phyloP scores from a whole-genome alignment of 2,797 vertebrate species.

The Pelodytes ibericus region DNA sequence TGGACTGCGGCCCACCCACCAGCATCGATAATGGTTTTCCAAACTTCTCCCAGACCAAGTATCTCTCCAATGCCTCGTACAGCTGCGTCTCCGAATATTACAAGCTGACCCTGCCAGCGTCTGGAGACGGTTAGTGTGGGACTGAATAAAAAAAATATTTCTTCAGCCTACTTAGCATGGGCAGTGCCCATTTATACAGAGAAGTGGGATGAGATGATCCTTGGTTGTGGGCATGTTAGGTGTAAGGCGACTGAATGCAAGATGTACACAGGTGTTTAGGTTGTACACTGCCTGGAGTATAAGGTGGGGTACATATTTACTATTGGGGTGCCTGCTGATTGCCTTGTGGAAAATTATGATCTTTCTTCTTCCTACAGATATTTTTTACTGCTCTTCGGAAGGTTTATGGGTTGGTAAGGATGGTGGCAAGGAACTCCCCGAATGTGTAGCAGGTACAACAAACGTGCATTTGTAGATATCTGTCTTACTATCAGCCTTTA shows the following conservation, averaged over 20 bases:
- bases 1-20: slow-evolving; percentile 78
- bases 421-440: slow-evolving; percentile 64
- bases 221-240: too few species aligned
- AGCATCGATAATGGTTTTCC: slow-evolving; percentile 62
- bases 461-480: too few species aligned
- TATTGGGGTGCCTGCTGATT: not conserved
- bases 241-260: too few species aligned
- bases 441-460: slow-evolving; percentile 73
- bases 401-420: slow-evolving; percentile 71
- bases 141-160: too few species aligned
- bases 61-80: slow-evolving; percentile 70
- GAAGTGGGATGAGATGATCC: not conserved
- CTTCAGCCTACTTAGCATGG: too few species aligned
- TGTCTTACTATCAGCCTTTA: too few species aligned
- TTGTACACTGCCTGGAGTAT: too few species aligned
- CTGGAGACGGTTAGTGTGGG: slow-evolving; percentile 61
- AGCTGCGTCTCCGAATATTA: slow-evolving; percentile 79
- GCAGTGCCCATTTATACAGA: too few species aligned
- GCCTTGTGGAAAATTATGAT: too few species aligned
- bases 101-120: slow-evolving; percentile 60
- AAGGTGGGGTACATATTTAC: not conserved
- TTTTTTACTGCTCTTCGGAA: slow-evolving; percentile 65
- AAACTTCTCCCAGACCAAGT: slow-evolving; percentile 62
- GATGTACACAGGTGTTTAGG: too few species aligned
- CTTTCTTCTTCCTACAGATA: slow-evolving; percentile 58